phyloP scores from a whole-genome alignment of 2,797 vertebrate genomes.

The Enteromius afrohamiltoni region DNA sequence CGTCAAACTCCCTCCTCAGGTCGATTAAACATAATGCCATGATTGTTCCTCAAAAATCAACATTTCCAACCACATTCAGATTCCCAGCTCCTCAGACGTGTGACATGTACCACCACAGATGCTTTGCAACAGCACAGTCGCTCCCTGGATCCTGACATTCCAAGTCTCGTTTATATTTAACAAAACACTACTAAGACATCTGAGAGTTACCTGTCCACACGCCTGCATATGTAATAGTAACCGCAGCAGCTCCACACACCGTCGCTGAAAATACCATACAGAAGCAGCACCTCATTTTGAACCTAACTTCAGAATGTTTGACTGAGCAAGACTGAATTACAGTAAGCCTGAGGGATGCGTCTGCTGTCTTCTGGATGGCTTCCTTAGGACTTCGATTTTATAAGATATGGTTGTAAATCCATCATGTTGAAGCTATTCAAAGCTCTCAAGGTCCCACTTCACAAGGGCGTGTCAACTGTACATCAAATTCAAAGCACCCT shows the following conservation, averaged over 20 bases:
- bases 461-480: not conserved
- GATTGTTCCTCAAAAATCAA: not conserved
- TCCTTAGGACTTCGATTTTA: not conserved
- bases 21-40: conserved; percentile 1
- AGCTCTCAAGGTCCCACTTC: not conserved
- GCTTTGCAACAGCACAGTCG: not conserved
- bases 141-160: conserved; percentile 7
- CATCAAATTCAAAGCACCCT: not conserved
- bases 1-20: not conserved
- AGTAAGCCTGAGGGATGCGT: not conserved
- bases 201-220: conserved; percentile 14
- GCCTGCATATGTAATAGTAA: conserved; percentile 11
- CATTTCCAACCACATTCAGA: not conserved
- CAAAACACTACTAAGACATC: conserved; percentile 20
- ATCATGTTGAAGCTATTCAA: not conserved
- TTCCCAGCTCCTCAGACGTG: not conserved
- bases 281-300: conserved; percentile 22
- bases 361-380: not conserved
- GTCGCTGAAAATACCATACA: conserved; percentile 20
- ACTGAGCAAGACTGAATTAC: conserved; percentile 1
- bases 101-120: not conserved
- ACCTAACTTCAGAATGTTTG: not conserved
- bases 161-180: conserved; percentile 6
- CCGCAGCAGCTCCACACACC: conserved; percentile 15
- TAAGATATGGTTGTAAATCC: not conserved